A percentile compares a stretch with the other conserved stretches of the same genome.
phyloP scores from a whole-genome alignment of 2,888 invertebrate species.

The Ectemnius cavifrons region DNA sequence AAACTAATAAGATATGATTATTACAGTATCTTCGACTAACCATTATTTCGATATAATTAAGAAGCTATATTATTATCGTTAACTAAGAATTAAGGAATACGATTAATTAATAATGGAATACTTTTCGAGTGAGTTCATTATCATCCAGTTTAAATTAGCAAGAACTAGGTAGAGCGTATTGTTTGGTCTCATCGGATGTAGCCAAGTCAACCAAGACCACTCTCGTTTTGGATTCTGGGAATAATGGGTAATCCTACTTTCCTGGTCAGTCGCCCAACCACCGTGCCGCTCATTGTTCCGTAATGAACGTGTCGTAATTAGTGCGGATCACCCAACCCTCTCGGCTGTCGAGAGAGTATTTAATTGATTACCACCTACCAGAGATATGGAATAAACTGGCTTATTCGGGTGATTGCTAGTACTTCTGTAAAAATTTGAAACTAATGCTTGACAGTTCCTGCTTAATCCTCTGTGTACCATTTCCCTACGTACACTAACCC shows the following conservation, averaged over 20 bases:
- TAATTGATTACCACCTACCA: too few species aligned
- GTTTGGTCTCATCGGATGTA: slow-evolving; percentile 19
- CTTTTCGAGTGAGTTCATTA: slow-evolving; percentile 8
- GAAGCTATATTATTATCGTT: too few species aligned
- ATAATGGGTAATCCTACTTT: slow-evolving; percentile 33
- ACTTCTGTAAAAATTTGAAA: too few species aligned
- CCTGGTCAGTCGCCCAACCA: slow-evolving; percentile 21
- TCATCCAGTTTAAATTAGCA: not conserved
- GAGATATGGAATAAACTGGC: too few species aligned
- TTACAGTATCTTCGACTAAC: too few species aligned
- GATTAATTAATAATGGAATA: not conserved
- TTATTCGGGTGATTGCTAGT: too few species aligned
- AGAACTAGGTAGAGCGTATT: slow-evolving; percentile 6
- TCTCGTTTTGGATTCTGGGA: not conserved
- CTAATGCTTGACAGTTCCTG: too few species aligned
- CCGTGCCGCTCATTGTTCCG: slow-evolving; percentile 18
- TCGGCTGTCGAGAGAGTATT: too few species aligned
- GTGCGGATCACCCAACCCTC: not conserved
- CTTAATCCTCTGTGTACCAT: too few species aligned
- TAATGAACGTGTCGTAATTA: slow-evolving; percentile 23
- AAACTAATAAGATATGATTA: not conserved
- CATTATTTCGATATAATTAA: slow-evolving; percentile 7
- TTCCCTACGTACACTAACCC: too few species aligned
- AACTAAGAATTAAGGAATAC: too few species aligned
- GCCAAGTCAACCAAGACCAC: slow-evolving; percentile 23